Percentiles rank a stretch among this genome's conserved stretches.
These are phyloP conservation scores for Brachionus plicatilis DNA, from an alignment of 1,140 invertebrate species.

Conservation along the genomic window DNA sequence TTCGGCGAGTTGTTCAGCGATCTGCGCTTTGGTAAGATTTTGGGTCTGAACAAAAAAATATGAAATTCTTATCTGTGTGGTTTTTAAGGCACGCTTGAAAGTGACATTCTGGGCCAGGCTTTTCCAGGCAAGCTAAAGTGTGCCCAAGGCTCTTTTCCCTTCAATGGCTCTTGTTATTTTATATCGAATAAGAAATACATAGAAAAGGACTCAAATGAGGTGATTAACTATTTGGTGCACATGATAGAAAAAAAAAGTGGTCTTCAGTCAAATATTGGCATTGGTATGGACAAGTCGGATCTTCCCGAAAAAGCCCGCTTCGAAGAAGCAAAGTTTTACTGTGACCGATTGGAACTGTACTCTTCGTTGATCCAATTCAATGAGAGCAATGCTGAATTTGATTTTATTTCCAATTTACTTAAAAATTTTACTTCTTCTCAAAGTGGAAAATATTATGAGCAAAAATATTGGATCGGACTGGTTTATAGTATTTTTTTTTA, in stretches of 20 bases:
- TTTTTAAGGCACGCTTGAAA: background rate
- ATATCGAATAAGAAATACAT: constrained; percentile 25
- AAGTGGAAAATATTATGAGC: constrained; percentile 5
- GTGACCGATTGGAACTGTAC: background rate
- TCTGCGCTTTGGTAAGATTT: constrained; percentile 20
- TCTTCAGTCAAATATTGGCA: background rate
- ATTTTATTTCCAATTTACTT: constrained; percentile 3
- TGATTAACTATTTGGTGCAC: background rate
- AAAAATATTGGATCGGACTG: constrained; percentile 23
- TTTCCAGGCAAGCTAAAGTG: constrained; percentile 2
- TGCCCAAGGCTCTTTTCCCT: background rate
- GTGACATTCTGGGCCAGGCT: background rate
- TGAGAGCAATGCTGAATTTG: constrained; percentile 12
- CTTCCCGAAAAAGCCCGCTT: background rate
- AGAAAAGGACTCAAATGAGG: background rate
- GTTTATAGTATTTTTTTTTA: background rate
- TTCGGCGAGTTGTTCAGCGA: constrained; percentile 31
- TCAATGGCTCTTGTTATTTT: constrained; percentile 36
- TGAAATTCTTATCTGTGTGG: background rate
- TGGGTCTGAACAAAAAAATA: background rate
- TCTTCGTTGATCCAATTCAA: background rate
- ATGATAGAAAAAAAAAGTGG: background rate
- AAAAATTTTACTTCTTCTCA: background rate
- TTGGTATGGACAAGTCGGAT: background rate
- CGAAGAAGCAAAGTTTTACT: background rate